Conservation (phyloP, 2,888 invertebrate species). For the Melipona bicolor region DNA sequence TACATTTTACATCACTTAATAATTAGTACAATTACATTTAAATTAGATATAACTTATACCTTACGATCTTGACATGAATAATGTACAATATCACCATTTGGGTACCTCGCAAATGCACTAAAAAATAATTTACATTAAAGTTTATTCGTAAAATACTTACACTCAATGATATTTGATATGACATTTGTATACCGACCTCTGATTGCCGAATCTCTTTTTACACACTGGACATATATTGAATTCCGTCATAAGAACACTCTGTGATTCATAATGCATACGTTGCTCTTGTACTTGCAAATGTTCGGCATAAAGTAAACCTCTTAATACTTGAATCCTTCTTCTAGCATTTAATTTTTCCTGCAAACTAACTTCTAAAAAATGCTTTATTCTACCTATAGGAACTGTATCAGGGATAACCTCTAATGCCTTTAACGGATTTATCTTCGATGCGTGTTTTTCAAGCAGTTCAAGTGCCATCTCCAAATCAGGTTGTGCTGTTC, state of each 20-base stretch:
- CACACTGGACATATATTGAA: constrained; percentile 96
- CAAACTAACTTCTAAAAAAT: constrained; percentile 92
- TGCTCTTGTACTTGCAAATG: constrained; percentile 93
- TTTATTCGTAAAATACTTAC: background rate
- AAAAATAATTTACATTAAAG: constrained; percentile 19
- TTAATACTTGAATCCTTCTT: constrained; percentile 91
- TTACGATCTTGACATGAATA: constrained; percentile 92
- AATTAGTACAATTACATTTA: constrained; percentile 27
- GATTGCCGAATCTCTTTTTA: constrained; percentile 96
- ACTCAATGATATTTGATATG: background rate
- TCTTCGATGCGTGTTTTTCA: constrained; percentile 92
- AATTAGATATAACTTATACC: constrained; percentile 41
- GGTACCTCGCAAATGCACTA: constrained; percentile 96
- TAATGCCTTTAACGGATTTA: constrained; percentile 92
- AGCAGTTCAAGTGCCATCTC: constrained; percentile 92
- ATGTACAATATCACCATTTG: constrained; percentile 96
- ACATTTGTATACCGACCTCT: constrained; percentile 86
- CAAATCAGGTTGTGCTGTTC: constrained; percentile 89
- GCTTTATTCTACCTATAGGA: constrained; percentile 90
- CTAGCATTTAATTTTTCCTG: constrained; percentile 90
- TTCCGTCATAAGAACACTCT: constrained; percentile 93
- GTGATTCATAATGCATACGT: constrained; percentile 92
- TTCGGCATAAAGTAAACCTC: constrained; percentile 93
- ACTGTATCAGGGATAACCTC: constrained; percentile 93
- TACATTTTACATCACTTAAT: constrained; percentile 46